Evolutionary conservation across 2,797 vertebrate genomes (phyloP), one percentile per base, ranked within the genome.

Genomic region (Hydrolagus colliei): DNA sequence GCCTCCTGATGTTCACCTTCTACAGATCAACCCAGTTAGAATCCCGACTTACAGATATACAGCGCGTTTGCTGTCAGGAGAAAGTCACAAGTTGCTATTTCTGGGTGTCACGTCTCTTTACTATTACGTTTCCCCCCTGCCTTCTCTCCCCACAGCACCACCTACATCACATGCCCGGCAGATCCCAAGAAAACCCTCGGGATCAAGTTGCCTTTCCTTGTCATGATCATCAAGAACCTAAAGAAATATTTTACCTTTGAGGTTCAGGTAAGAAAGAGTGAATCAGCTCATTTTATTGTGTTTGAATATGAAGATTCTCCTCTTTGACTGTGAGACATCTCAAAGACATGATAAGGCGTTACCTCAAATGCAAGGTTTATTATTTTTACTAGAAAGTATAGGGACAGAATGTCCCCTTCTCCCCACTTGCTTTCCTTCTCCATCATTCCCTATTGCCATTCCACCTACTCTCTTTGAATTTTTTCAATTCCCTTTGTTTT

Each of bases 191-290:
- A 97, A 91, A 99, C 97, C 0, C 86, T 99, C 87, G 98, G 97
- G 32, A 99, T 99, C 91, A 98, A 97, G 88, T 94, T 98, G 75
- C 97, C 97, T 7, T 98, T 98, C 89, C 93, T 99, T 52, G 96
- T 99, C 85, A 99, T 99, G 97, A 98, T 99, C 87, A 96, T 99
- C 88, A 98, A 99, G 90, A 98, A 99, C 88, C 93, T 98, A 86
- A 98, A 98, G 92, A 98, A 98, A 87, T 98, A 98, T 89, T 99
- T 99, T 91, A 98, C 97, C 11, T 99, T 99, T 85, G 98, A 99
- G 93, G 97, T 99, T 85, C 97, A 99, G 96, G 98, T 98, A 86
- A 91, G 89, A 86, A 86, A 32, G 0, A 0, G 9, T 9, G 41
- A 9, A 2, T 52, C 10, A 80, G 22, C 27, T 71, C 71, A 12